These are phyloP conservation scores for Mechanitis messenoides DNA, from an alignment of 2,888 invertebrate genomes.

Conservation along the genomic window DNA sequence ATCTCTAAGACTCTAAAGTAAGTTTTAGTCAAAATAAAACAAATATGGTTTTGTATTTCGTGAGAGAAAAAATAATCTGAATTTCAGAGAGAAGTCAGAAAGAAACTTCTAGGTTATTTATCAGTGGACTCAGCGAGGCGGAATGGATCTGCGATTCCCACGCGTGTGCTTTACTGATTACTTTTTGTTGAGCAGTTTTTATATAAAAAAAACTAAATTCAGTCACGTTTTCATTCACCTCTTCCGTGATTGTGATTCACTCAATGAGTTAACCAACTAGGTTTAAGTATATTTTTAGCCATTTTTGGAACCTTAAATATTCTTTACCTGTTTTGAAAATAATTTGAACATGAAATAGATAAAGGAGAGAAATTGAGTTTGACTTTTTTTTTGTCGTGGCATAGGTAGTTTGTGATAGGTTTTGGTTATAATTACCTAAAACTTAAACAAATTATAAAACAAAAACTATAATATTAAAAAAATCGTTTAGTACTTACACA, in stretches of 20 bases:
- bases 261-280: constrained; percentile 19
- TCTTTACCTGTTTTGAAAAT: too few species aligned
- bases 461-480: too few species aligned
- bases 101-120: constrained; percentile 7
- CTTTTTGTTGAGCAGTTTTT: constrained; percentile 65
- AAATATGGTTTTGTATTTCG: background rate
- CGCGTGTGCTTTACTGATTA: constrained; percentile 72
- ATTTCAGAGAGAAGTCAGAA: background rate
- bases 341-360: too few species aligned
- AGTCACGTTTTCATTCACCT: constrained; percentile 70
- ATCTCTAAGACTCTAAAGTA: background rate
- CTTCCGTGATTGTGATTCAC: constrained; percentile 29
- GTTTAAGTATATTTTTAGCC: constrained; percentile 13
- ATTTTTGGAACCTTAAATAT: constrained; percentile 1
- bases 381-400: too few species aligned
- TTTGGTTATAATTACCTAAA: too few species aligned
- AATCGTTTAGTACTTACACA: too few species aligned
- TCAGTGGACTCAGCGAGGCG: constrained; percentile 8
- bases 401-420: too few species aligned
- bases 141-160: constrained; percentile 49
- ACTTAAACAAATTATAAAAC: too few species aligned
- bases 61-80: background rate
- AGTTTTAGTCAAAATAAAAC: background rate
- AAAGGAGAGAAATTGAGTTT: too few species aligned
- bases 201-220: constrained; percentile 56